Evolutionary conservation across 2,797 vertebrate species (phyloP), one percentile per base, ranked within the genome.

Genomic region (Pteropus rufus): DNA sequence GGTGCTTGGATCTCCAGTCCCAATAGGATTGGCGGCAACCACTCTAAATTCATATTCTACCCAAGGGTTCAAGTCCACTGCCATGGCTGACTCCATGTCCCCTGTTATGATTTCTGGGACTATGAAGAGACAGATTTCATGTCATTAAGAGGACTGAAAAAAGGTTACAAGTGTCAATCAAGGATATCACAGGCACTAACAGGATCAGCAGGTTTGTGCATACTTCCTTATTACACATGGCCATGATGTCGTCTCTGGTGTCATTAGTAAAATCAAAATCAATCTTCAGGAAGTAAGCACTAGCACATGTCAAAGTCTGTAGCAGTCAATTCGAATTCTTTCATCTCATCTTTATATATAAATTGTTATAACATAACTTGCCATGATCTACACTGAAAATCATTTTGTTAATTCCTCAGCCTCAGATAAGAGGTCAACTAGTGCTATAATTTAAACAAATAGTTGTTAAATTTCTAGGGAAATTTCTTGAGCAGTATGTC

Each of bases 11-110:
- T 99, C 99, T 93, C 99, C 99, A 0, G 99, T 99, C 6, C 99
- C 99, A 10, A 99, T 99, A 26, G 98, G 99, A 34, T 99, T 99
- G 90, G 98, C 99, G 83, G 99, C 99, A 89, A 99, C 99, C 72
- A 99, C 99, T 97, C 99, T 98, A 97, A 99, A 99, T 97, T 99
- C 99, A 41, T 99, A 99, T 88, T 99, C 99, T 95, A 99, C 99
- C 99, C 99, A 99, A 23, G 99, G 99, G 96, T 99, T 99, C 96
- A 99, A 98, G 58, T 99, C 99, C 60, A 99, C 99, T 16, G 99
- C 99, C 99, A 99, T 99, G 64, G 99, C 99, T 31, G 99, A 99
- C 97, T 99, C 99, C 99, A 99, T 99, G 97, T 99, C 99, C 84
- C 99, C 99, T 9, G 99, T 99, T 97, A 99, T 99, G 11, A 98